These are phyloP conservation scores for Peromyscus polionotus DNA, from an alignment of 2,113 vertebrate genomes.

Conservation along the genomic window DNA sequence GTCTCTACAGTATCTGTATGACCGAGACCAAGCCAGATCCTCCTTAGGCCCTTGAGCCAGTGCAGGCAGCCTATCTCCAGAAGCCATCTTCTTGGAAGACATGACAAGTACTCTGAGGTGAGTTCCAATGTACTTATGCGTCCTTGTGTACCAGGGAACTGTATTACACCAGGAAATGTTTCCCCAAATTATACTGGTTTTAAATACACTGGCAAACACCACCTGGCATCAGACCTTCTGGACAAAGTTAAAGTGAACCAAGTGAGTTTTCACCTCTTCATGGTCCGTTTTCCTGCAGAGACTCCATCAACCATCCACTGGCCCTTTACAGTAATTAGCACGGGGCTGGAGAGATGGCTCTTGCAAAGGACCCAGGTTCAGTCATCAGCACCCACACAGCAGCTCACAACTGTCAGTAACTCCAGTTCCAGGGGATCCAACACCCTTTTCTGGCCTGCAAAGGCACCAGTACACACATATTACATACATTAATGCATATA, in stretches of 20 bases:
- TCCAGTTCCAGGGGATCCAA: background rate
- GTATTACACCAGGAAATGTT: background rate
- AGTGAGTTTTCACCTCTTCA: background rate
- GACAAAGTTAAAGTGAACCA: background rate
- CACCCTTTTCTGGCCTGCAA: background rate
- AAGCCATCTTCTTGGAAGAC: background rate
- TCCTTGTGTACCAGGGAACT: background rate
- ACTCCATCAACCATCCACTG: background rate
- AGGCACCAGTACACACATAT: background rate
- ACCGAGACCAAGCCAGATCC: background rate
- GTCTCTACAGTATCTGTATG: background rate
- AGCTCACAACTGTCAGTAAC: background rate
- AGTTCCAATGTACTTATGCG: background rate
- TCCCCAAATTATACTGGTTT: background rate
- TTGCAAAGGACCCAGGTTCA: background rate
- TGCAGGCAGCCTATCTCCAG: background rate
- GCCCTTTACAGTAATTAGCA: background rate
- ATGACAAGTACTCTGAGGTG: background rate
- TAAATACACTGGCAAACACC: background rate
- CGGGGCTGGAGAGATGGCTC: background rate
- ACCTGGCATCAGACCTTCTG: background rate
- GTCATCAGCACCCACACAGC: no score
- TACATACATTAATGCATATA: background rate
- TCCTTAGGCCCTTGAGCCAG: background rate
- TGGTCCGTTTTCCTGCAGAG: background rate